Base-by-base conservation (phyloP, 2,888 invertebrate species). In the Uloborus plumipes region DNA sequence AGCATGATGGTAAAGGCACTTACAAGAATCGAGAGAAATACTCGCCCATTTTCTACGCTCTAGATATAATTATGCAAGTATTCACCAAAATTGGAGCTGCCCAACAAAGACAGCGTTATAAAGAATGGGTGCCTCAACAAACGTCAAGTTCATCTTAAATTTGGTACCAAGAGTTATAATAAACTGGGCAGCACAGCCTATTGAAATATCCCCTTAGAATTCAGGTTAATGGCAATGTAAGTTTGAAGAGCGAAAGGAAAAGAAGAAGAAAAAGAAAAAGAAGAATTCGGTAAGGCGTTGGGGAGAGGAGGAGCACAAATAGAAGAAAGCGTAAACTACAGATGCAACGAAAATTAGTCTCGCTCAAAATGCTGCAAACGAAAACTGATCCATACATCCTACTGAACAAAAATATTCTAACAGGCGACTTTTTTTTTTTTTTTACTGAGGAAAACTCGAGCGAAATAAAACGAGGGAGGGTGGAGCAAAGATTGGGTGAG, bases 361-460 rank as follows among this genome's bases (percentile, higher is more conserved):
- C 62, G 55, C 65, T 26, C 9, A 11, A 16, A 39, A 58, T 47
- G 31, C 51, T 47, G 31, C 49, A 75, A 39, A 66, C 58, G 50
- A 53, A 62, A 69, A 50, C 61, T 61, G 67, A 67, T 62, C 55
- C 69, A 59, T 59, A 75, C 76, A 69, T 69, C 59, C 66, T 67
- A 49, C 69, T 31, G 76, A 69, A 76, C 76, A 78, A 78, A 78
- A 71, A 67, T 67, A 51, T 59, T 64, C 39, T 51, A 39, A 15
- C 77, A 70, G 65, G 62, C 71, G 71, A 78, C 53, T 65, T 78
- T 77, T 70, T 70, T 18, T 50, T 78, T 77, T 70, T 70, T 18
- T 50, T 31, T 31, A 31, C 9, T 11, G 14, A 49, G 53, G 50
- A 20, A 15, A 22, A 18, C 51, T 6, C 62, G 31, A 31, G 53